A percentile compares a stretch with the other conserved stretches of the same genome.
Conservation (phyloP, 2,888 invertebrate species). For the Lysandra coridon region DNA sequence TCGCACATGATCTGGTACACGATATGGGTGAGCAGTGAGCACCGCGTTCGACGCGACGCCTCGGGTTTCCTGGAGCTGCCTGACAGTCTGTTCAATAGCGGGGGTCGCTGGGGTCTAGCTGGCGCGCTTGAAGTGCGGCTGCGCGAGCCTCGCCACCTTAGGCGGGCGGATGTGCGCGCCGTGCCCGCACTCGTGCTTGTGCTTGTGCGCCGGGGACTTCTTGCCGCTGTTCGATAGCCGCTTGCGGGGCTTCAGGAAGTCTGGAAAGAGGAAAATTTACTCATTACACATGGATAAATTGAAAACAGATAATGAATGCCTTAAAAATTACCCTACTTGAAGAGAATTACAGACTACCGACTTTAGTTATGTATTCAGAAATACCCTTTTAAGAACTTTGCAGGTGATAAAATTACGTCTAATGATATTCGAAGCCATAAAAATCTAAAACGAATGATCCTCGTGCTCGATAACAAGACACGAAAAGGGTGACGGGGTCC, state of each 20-base stretch:
- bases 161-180: conserved; percentile 74
- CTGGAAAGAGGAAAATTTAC: conserved; percentile 67
- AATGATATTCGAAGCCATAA: conserved; percentile 8
- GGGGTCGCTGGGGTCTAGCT: conserved; percentile 58
- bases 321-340: too few species aligned
- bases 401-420: not conserved
- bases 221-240: conserved; percentile 75
- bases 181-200: conserved; percentile 72
- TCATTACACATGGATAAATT: not conserved
- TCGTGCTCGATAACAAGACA: conserved; percentile 29
- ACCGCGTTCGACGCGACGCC: not conserved
- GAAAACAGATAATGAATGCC: not conserved
- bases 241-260: conserved; percentile 85
- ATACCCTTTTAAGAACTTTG: not conserved
- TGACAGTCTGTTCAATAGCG: conserved; percentile 46
- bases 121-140: conserved; percentile 67
- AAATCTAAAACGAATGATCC: not conserved
- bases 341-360: not conserved
- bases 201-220: conserved; percentile 70
- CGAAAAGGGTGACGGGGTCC: conserved; percentile 33
- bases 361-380: not conserved
- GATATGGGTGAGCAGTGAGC: not conserved
- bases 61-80: conserved; percentile 36
- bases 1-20: conserved; percentile 41
- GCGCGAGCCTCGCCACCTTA: conserved; percentile 70